Conservation (phyloP, 2,888 invertebrate genomes). For the Drosophila merina region DNA sequence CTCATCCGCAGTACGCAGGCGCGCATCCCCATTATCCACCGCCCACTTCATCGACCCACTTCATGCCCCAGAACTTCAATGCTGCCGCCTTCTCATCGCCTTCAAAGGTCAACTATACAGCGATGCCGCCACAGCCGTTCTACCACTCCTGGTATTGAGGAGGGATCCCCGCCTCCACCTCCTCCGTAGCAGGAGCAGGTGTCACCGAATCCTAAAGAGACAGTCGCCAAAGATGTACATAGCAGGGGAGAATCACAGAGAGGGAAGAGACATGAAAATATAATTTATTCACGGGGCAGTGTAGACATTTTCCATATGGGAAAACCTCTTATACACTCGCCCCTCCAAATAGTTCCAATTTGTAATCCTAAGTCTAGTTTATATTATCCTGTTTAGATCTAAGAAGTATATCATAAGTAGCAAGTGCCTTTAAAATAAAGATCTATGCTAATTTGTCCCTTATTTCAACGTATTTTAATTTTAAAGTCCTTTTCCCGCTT, state of each 20-base stretch:
- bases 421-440: slow-evolving; percentile 50
- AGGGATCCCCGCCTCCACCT: slow-evolving; percentile 8
- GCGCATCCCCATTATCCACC: slow-evolving; percentile 57
- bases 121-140: slow-evolving; percentile 79
- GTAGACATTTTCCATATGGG: slow-evolving; percentile 34
- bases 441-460: slow-evolving; percentile 40
- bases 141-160: slow-evolving; percentile 67
- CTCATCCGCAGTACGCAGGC: slow-evolving; percentile 44
- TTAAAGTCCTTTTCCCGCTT: not conserved
- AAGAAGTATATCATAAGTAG: slow-evolving; percentile 29
- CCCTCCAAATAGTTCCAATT: slow-evolving; percentile 39
- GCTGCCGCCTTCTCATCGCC: slow-evolving; percentile 79
- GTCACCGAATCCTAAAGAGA: slow-evolving; percentile 22
- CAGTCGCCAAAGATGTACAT: slow-evolving; percentile 67
- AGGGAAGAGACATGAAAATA: slow-evolving; percentile 10
- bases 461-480: slow-evolving; percentile 10
- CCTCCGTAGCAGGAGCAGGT: slow-evolving; percentile 7
- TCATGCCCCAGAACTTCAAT: slow-evolving; percentile 83
- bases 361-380: slow-evolving; percentile 19
- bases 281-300: slow-evolving; percentile 26
- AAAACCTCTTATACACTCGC: slow-evolving; percentile 31
- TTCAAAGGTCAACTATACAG: slow-evolving; percentile 80
- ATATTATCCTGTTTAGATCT: not conserved
- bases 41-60: slow-evolving; percentile 74
- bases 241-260: slow-evolving; percentile 1